Evolutionary conservation across 2,797 vertebrate genomes (phyloP), one percentile per base, ranked within the genome.

Genomic region (Semotilus atromaculatus): DNA sequence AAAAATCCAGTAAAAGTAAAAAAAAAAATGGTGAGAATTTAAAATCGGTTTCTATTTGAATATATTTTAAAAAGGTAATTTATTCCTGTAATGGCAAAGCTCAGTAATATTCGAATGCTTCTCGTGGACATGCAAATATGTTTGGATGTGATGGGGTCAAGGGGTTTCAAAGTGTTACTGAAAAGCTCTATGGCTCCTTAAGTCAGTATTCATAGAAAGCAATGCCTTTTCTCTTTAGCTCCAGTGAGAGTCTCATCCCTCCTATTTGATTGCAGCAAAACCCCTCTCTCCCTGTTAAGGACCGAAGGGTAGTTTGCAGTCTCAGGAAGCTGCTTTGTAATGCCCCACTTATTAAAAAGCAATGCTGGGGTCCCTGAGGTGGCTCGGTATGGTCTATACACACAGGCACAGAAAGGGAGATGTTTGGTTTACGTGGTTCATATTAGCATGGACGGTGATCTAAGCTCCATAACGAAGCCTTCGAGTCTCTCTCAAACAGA

Each of bases 351-450:
- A 81, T 88, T 87, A 87, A 86, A 88, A 85, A 87, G 82, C 86
- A 43, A 40, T 48, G 66, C 82, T 77, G 68, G 86, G 72, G 82
- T 85, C 83, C 45, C 43, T 75, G 68, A 80, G 73, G 74, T 89
- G 85, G 45, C 82, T 77, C 29, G 68, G 64, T 68, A 55, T 45
- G 83, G 75, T 86, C 78, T 79, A 26, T 74, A 70, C 72, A 85
- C 84, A 71, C 81, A 67, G n/a, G 43, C 43, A 76, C 10, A 72
- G 68, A 75, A 60, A 78, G 40, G 73, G 66, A 74, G 40, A 76
- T 88, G 83, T 90, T 89, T 88, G 80, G 83, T 85, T 87, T 88
- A 80, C 34, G 82, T 86, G 86, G 83, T 88, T 89, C 71, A 58
- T 85, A 86, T 88, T 88, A 86, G 43, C 62, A 71, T 82, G 76